These are phyloP conservation scores for Sparus aurata DNA, from an alignment of 2,797 vertebrate genomes.

Conservation along the genomic window DNA sequence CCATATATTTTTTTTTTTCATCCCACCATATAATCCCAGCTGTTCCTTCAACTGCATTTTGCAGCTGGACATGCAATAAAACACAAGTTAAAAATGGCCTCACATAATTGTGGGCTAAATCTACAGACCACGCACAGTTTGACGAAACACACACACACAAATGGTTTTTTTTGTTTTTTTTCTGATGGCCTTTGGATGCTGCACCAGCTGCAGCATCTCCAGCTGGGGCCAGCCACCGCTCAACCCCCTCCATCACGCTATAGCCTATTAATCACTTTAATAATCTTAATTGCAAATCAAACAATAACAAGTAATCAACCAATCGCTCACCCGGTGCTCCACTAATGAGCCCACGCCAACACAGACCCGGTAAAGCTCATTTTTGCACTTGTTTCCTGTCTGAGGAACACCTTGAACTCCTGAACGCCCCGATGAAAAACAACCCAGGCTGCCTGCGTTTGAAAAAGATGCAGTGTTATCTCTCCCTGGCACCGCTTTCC, in stretches of 20 bases:
- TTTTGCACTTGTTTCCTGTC: slow-evolving; percentile 50
- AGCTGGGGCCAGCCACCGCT: slow-evolving; percentile 43
- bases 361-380: slow-evolving; percentile 39
- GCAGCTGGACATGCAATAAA: neutral
- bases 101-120: neutral
- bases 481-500: slow-evolving; percentile 56
- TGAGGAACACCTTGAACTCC: slow-evolving; percentile 67
- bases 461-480: slow-evolving; percentile 71
- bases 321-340: slow-evolving; percentile 63
- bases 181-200: slow-evolving; percentile 46
- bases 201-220: slow-evolving; percentile 49
- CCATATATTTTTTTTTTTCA: neutral
- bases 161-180: neutral
- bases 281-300: slow-evolving; percentile 75
- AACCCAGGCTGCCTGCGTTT: slow-evolving; percentile 36
- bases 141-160: neutral
- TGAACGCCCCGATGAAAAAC: slow-evolving; percentile 51
- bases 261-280: slow-evolving; percentile 65
- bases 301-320: slow-evolving; percentile 70
- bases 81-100: neutral
- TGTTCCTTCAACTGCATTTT: slow-evolving; percentile 10
- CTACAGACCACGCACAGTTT: neutral
- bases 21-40: neutral
- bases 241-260: slow-evolving; percentile 53
- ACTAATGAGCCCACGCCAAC: slow-evolving; percentile 63